These are phyloP conservation scores for Pseudoatta argentina DNA, from an alignment of 1,140 invertebrate species.

Conservation along the genomic window DNA sequence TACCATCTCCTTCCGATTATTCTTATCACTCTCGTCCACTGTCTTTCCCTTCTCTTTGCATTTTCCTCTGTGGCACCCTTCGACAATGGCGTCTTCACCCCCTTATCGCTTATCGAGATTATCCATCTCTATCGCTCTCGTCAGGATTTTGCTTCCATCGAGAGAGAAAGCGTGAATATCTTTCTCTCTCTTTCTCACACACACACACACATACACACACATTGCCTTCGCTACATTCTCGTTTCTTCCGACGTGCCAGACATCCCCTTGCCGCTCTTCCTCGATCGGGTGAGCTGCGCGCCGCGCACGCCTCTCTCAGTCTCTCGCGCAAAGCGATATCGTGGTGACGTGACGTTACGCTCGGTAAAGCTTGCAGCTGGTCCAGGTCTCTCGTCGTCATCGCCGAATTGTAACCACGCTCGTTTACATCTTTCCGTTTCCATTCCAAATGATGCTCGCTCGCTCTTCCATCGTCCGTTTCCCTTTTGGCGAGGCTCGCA, in stretches of 20 bases:
- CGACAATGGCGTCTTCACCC: constrained; percentile 24
- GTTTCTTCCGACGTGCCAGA: constrained; percentile 18
- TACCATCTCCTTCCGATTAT: constrained; percentile 15
- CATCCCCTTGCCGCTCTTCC: constrained; percentile 46
- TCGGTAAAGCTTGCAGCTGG: constrained; percentile 66
- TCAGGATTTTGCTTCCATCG: not conserved
- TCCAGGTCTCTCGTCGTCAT: constrained; percentile 61
- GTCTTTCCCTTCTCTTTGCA: not conserved
- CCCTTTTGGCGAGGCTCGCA: not conserved
- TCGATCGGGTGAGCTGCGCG: constrained; percentile 51
- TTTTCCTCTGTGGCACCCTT: not conserved
- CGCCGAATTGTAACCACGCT: not conserved
- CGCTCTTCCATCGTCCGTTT: too few species aligned
- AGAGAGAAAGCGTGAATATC: not conserved
- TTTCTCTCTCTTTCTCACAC: not conserved
- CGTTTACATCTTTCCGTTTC: not conserved
- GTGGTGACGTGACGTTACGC: constrained; percentile 66
- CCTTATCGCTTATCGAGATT: constrained; percentile 12
- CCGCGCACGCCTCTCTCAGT: constrained; percentile 69
- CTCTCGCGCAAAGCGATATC: constrained; percentile 72
- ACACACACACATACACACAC: not conserved
- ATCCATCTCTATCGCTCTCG: not conserved
- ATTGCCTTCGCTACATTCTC: constrained; percentile 27
- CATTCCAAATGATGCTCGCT: not conserved
- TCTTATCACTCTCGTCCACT: not conserved